These are phyloP conservation scores for Silurus lanzhouensis DNA, from an alignment of 2,797 vertebrate species.

Conservation along the genomic window DNA sequence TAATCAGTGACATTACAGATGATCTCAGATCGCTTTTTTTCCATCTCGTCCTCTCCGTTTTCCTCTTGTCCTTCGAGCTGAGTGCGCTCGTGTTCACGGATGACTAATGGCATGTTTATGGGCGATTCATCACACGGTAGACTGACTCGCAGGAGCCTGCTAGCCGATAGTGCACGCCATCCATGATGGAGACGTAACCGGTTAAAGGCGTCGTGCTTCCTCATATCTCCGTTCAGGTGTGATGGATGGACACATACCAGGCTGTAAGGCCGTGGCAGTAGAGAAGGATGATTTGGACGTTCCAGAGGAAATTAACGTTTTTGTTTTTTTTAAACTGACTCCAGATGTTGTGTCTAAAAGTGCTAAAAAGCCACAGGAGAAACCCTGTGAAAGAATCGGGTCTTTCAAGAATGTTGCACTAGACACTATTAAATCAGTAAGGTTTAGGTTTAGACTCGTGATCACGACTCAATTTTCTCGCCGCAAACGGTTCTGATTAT, in stretches of 20 bases:
- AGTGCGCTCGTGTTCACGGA: slow-evolving; percentile 36
- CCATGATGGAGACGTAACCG: slow-evolving; percentile 50
- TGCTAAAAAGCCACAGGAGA: too few relatives aligned
- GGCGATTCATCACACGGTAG: slow-evolving; percentile 54
- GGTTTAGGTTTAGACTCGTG: not conserved
- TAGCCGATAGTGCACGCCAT: slow-evolving; percentile 48
- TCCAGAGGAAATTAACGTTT: not conserved
- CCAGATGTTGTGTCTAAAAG: too few relatives aligned
- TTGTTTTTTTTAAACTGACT: too few relatives aligned
- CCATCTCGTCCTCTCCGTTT: not conserved
- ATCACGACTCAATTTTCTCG: too few relatives aligned
- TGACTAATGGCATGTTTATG: slow-evolving; percentile 55
- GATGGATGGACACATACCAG: slow-evolving; percentile 11
- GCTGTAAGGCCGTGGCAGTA: not conserved
- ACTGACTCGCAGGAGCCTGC: not conserved
- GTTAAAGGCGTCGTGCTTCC: slow-evolving; percentile 30
- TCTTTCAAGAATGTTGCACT: not conserved
- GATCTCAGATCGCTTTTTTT: not conserved
- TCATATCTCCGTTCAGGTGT: slow-evolving; percentile 23
- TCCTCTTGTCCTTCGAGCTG: not conserved
- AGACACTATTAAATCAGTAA: not conserved
- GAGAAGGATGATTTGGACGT: slow-evolving; percentile 9
- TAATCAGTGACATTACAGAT: slow-evolving; percentile 42
- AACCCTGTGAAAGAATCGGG: too few relatives aligned
- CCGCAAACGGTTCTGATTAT: too few relatives aligned